phyloP scores from a whole-genome alignment of 2,888 invertebrate species.

The Mesorhabditis spiculigera region DNA sequence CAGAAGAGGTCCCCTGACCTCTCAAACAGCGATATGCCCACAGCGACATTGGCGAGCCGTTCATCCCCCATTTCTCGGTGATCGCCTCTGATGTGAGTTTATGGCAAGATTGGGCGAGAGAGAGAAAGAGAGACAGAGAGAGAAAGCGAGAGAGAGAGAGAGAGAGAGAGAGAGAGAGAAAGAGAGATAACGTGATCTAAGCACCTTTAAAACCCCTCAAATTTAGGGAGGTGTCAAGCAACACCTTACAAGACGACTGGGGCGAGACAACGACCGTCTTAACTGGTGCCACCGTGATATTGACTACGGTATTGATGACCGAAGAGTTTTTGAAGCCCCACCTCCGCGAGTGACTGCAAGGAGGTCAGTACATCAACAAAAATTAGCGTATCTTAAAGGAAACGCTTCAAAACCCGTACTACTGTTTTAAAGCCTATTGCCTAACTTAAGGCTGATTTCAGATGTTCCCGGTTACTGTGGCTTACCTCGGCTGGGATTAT shows the following conservation, averaged over 20 bases:
- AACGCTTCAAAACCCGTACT: too few species aligned
- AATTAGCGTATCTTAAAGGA: too few species aligned
- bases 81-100: constrained; percentile 39
- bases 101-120: too few species aligned
- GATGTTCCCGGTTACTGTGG: constrained; percentile 52
- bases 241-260: constrained; percentile 41
- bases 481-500: constrained; percentile 34
- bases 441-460: constrained; percentile 11
- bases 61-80: constrained; percentile 49
- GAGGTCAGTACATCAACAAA: constrained; percentile 19
- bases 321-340: constrained; percentile 30
- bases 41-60: constrained; percentile 37
- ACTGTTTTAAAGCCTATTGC: not conserved
- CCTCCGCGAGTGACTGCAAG: constrained; percentile 32
- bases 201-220: not conserved
- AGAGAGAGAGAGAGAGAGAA: not conserved
- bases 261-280: constrained; percentile 54
- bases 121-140: too few species aligned
- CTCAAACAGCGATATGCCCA: constrained; percentile 31
- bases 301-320: constrained; percentile 42
- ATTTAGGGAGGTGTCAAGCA: constrained; percentile 24
- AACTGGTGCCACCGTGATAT: constrained; percentile 51
- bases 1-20: not conserved
- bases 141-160: not conserved
- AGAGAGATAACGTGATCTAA: not conserved